phyloP scores from a whole-genome alignment of 2,797 vertebrate species.

The Tenualosa ilisha region DNA sequence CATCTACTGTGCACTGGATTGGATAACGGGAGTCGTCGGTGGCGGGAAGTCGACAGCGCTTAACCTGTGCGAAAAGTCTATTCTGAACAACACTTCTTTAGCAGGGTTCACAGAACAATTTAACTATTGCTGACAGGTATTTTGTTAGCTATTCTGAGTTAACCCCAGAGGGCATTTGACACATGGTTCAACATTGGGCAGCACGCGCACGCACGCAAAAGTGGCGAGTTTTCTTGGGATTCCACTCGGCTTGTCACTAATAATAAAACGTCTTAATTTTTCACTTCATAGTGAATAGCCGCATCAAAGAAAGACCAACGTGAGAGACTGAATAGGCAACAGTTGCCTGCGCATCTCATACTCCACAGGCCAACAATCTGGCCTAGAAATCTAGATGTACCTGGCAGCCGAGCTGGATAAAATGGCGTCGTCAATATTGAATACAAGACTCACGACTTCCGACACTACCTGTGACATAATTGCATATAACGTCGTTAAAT shows the following conservation, averaged over 20 bases:
- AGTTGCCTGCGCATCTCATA: not conserved
- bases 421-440: not conserved
- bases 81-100: not conserved
- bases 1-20: no score
- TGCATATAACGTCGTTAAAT: no score
- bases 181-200: not conserved
- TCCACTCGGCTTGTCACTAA: no score
- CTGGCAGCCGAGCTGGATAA: not conserved
- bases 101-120: not conserved
- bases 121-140: not conserved
- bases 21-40: not conserved
- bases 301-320: not conserved
- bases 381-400: not conserved
- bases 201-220: not conserved
- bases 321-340: no score
- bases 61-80: not conserved
- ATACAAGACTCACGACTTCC: not conserved
- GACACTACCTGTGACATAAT: not conserved
- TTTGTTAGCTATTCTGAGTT: no score
- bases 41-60: not conserved
- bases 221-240: no score
- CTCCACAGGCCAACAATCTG: not conserved
- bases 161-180: not conserved
- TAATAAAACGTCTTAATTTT: no score
- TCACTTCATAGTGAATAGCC: no score